Base-by-base conservation (phyloP, 2,888 invertebrate genomes). In the Rotaria sp. region DNA sequence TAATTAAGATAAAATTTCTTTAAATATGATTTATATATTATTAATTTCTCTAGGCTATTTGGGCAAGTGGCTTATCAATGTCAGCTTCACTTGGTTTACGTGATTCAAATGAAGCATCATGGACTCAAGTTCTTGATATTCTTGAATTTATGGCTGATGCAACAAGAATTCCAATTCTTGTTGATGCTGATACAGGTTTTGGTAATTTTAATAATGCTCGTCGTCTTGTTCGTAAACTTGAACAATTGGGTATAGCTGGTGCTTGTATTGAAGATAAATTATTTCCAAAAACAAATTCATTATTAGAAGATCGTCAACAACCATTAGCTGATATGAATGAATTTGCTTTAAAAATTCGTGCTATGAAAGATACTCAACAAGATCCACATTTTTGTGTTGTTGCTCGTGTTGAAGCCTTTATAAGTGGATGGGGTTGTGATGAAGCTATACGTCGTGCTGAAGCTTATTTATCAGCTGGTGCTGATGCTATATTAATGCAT, bases 151-250 rank as follows among this genome's bases (percentile, higher is more conserved):
- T 92, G 92, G 90, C 91, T 55, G 92, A 92, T 87, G 91, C 90
- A 21, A 90, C 91, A 13, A 87, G 88, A n/a, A 88, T 92, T 52
- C 92, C 92, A 0, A 91, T 92, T 84, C 88, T 92, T 48, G 88
- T 92, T 35, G 92, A 92, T 88, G 92, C 91, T n/a, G 92, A 92
- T 88, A 92, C 92, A 13, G 92, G 92, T 24, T 92, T 90, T 88
- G 92, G 92, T 21, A 92, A 92, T 88, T 92, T 92, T 88, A 92
- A 92, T 88, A 92, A 92, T 89, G 92, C 92, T 5, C 88, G 92
- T 26, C 88, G 91, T 87, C 89, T 92, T 48, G 90, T 92, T 7
- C 88, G 89, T 15, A 92, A 92, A 87, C 88, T 92, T 84, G 92
- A 92, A 87, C 90, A 91, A 85, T 89, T 91, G 80, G 91, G 91